Evolutionary conservation across 2,113 vertebrate species (phyloP), one percentile per base, ranked within the genome.

Genomic region (Notothenia rossii): DNA sequence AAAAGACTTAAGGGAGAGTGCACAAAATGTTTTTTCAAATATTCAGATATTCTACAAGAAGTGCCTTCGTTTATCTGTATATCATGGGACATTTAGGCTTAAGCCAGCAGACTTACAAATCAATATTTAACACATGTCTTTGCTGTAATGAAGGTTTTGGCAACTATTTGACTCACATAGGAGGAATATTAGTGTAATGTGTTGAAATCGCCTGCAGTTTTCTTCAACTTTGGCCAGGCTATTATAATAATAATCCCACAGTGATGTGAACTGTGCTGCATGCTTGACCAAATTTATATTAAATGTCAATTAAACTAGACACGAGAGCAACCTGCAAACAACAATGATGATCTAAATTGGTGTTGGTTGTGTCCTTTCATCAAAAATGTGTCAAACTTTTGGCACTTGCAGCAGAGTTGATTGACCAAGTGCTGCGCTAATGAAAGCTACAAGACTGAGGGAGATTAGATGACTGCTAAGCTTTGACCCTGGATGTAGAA

Each of bases 351-450:
- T 79, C 75, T 36, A 63, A 86, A 48, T 48, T 53, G 61, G 51
- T 67, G 68, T 85, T 63, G 53, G 43, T 85, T 68, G 74, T 76
- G 74, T 51, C 40, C 70, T 69, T 75, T 75, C 72, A 88, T 85
- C 77, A 64, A 46, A 85, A 71, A 85, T 50, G 79, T 15, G 29
- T 87, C 79, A 73, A 82, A 88, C 60, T 82, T 82, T 83, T 83
- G 75, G 74, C 82, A 75, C 88, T 83, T 11, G 82, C 75, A 77
- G 83, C 76, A 5, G 75, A 29, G 45, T 56, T 84, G 90, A 94
- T 92, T 87, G 89, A 89, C 90, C 91, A 90, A 94, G 89, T 67
- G 83, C 49, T 55, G 84, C 70, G 60, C 88, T 90, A 94, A 94
- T 93, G 92, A 85, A 92, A 91, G 90, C 92, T 78, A 59, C 25